phyloP scores from a whole-genome alignment of 2,888 invertebrate genomes.

The Listrodromus nycthemerus region DNA sequence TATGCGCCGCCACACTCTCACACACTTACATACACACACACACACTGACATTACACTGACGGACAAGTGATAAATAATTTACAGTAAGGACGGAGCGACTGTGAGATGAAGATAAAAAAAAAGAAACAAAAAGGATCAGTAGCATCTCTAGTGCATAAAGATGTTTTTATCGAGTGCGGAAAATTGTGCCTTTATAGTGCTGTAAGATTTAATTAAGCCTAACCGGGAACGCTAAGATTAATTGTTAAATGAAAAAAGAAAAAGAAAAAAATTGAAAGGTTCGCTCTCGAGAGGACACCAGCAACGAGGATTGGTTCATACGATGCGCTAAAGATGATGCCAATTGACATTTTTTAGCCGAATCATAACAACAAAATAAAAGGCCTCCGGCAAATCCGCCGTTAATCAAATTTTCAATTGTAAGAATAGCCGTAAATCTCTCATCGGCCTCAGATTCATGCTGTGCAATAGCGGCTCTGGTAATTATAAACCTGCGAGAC shows the following conservation, averaged over 20 bases:
- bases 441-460: conserved; percentile 43
- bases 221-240: conserved; percentile 77
- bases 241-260: conserved; percentile 66
- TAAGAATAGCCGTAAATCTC: conserved; percentile 64
- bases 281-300: conserved; percentile 72
- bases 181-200: conserved; percentile 84
- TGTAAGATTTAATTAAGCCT: conserved; percentile 83
- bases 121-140: conserved; percentile 43
- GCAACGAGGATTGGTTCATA: conserved; percentile 39
- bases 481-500: background rate
- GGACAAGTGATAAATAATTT: conserved; percentile 50
- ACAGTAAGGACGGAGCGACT: conserved; percentile 52
- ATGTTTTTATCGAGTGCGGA: conserved; percentile 80
- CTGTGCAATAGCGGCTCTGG: conserved; percentile 23
- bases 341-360: conserved; percentile 36
- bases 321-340: conserved; percentile 41
- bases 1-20: conserved; percentile 24
- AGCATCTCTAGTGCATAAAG: conserved; percentile 69
- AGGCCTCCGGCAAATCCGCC: conserved; percentile 31
- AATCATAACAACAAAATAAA: conserved; percentile 9
- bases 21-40: conserved; percentile 27
- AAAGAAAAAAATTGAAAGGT: conserved; percentile 62
- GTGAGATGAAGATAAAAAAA: conserved; percentile 19
- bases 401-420: conserved; percentile 39
- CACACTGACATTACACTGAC: conserved; percentile 49